Base-by-base conservation (phyloP, 2,888 invertebrate species). In the Carterocephalus palaemon region DNA sequence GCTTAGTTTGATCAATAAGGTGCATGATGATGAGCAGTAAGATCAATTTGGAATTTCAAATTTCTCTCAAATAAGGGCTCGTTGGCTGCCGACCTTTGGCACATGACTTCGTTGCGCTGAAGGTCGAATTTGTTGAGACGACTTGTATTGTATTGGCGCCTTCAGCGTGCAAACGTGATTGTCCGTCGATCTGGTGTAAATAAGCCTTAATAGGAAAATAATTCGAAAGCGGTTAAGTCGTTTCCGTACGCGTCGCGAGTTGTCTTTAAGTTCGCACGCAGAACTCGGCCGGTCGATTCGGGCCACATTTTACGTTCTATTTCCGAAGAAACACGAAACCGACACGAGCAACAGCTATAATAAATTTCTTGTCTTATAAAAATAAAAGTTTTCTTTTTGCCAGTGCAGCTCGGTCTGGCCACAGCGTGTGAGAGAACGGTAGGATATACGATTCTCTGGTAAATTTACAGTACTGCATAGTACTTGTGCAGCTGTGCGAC, bases 311-410 rank as follows among this genome's bases (percentile, higher is more conserved):
- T 69, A 74, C 74, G 71, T 82, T 79, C 75, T 75, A 76, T 80
- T 80, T 77, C 75, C 75, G 77, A 80, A 78, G 76, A 74, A 80
- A 78, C 77, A 75, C 77, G 77, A 79, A 80, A 76, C 80, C 75
- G 75, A 77, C 81, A 72, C 79, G 70, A 75, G 76, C 81, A 80
- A 79, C 78, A 73, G 75, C 80, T 70, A 74, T 82, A 82, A 85
- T 85, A 83, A 82, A 83, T 85, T 83, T 82, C 82, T 83, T 79
- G 82, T 84, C 82, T 83, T 85, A 84, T 82, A 85, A 84, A 84
- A 84, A 83, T 83, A 83, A 83, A 83, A 84, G 72, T 83, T 84
- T 83, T 83, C 79, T 82, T 84, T 85, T 82, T 78, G 77, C 70
- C 69, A 68, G 68, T 70, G 70, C 67, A 70, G 67, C 69, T 72